phyloP scores from a whole-genome alignment of 2,888 invertebrate genomes.

The Synergus umbraculus region DNA sequence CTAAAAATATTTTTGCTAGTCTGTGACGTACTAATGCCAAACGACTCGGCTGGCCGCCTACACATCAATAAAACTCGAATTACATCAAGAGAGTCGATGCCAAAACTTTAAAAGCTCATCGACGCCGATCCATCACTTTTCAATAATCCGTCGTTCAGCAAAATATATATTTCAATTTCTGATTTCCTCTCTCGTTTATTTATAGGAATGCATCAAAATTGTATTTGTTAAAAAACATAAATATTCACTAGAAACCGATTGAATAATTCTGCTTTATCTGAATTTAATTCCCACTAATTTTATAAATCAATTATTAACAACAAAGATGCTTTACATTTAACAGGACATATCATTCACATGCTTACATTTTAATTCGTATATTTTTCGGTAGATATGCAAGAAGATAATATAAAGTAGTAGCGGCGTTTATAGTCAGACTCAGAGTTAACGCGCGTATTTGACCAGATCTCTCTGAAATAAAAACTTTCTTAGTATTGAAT shows the following conservation, averaged over 20 bases:
- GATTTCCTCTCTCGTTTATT: background rate
- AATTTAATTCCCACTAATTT: too few species aligned
- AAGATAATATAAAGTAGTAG: background rate
- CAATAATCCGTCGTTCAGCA: background rate
- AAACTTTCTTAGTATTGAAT: too few species aligned
- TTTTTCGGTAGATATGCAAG: background rate
- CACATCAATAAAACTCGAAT: constrained; percentile 36
- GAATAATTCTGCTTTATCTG: too few species aligned
- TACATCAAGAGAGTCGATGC: constrained; percentile 19
- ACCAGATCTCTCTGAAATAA: background rate
- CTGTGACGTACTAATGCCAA: background rate
- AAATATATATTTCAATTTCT: background rate
- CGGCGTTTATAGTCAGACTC: background rate
- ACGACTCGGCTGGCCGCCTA: constrained; percentile 37
- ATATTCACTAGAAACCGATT: background rate
- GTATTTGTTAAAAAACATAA: background rate
- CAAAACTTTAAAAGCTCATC: constrained; percentile 33
- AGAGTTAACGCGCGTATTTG: background rate
- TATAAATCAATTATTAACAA: background rate
- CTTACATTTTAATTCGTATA: background rate
- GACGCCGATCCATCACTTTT: constrained; percentile 12
- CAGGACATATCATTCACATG: background rate
- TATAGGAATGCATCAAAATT: background rate
- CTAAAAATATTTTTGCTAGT: constrained; percentile 30
- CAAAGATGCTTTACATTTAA: background rate